Base-by-base conservation (phyloP, 2,888 invertebrate species). In the Cheilosia vulpina region DNA sequence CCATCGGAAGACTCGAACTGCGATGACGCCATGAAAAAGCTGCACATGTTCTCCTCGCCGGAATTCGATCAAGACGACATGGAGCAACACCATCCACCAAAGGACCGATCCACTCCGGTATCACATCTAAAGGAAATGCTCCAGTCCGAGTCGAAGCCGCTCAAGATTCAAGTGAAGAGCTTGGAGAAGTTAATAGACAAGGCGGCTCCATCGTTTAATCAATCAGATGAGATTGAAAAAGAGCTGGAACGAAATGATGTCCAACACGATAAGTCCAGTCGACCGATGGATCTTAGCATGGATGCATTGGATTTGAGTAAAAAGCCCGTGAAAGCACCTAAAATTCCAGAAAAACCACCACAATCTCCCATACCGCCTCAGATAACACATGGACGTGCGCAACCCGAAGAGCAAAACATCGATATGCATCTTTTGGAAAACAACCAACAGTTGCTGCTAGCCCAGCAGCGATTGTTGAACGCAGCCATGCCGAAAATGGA, bases 291-390 rank as follows among this genome's bases (percentile, higher is more conserved):
- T 91, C 93, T 96, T 31, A 95, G 95, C 72, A 96, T 95, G 92
- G 96, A 96, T 91, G 97, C 96, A 4, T 93, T 97, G 57, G 97
- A 97, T 92, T 94, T 97, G 87, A 97, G 97, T 90, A 96, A 96
- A 90, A 97, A 97, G 92, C 94, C 94, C 0, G 77, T 88, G 2
- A 87, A 87, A 63, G 17, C 19, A 1, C 63, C 88, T 1, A 89
- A 89, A 78, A 5, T 72, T 2, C 38, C 88, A 2, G 89, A 90
- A 65, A 79, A 82, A n/a, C 21, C 57, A 45, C 21, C 27, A 2
- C 68, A 76, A 68, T 58, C 82, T 34, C 72, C 76, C 0, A 4
- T 52, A 4, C 55, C 50, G 2, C n/a, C 66, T 15, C 68, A 19
- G 11, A 2, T 58, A 11, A 24, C 62, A 31, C 9, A 47, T n/a